phyloP scores from a whole-genome alignment of 2,113 vertebrate genomes.

The Circaetus gallicus region DNA sequence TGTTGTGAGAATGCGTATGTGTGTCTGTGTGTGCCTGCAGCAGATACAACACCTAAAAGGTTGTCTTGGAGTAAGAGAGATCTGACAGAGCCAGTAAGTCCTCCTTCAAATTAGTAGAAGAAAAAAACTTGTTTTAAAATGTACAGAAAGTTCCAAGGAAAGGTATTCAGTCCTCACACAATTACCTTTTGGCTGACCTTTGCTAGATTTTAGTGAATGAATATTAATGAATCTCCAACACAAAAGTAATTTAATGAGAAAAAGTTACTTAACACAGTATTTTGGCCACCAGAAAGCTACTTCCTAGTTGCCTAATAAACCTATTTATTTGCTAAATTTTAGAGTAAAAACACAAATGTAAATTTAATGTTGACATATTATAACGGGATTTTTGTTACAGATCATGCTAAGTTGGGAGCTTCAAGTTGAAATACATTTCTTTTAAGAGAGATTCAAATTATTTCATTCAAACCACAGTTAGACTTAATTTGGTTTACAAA shows the following conservation, averaged over 20 bases:
- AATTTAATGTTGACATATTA: background rate
- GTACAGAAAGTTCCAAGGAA: background rate
- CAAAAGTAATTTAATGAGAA: background rate
- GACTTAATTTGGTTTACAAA: background rate
- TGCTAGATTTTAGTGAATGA: background rate
- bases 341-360: background rate
- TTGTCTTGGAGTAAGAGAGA: background rate
- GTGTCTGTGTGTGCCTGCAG: background rate
- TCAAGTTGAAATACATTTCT: background rate
- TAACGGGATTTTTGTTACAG: background rate
- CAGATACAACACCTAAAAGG: background rate
- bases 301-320: background rate
- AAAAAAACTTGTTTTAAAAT: background rate
- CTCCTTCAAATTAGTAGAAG: background rate
- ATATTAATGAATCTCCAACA: background rate
- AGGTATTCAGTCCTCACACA: background rate
- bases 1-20: background rate
- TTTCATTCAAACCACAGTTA: background rate
- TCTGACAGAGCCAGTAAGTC: background rate
- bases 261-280: background rate
- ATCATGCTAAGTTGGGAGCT: background rate
- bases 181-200: slow-evolving; percentile 14
- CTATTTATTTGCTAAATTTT: background rate
- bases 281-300: background rate
- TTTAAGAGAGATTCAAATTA: background rate